Percentiles rank a stretch among this genome's conserved stretches.
Evolutionary conservation across 2,113 vertebrate species (phyloP).

Genomic region (Hoplias malabaricus): DNA sequence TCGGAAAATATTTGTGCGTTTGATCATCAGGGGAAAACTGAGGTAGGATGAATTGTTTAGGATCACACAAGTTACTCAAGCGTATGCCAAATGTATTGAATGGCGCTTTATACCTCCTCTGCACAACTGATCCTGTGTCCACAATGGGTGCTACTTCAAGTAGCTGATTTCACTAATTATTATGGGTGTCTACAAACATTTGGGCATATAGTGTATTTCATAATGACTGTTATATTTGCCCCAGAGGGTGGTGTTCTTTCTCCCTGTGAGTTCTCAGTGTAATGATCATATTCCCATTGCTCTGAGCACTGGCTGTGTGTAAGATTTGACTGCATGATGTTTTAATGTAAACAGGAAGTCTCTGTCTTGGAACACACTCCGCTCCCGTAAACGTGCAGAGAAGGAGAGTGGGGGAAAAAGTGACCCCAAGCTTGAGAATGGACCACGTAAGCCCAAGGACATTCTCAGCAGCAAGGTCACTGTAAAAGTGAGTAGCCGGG

Average conservation of each 20-base stretch:
- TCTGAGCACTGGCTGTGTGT: constrained; percentile 34
- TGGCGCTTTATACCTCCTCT: too few species aligned
- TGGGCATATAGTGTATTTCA: too few species aligned
- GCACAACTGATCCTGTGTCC: too few species aligned
- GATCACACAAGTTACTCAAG: too few species aligned
- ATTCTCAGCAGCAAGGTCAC: constrained; percentile 87
- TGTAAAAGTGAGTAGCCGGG: constrained; percentile 96
- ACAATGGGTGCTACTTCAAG: too few species aligned
- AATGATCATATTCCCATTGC: constrained; percentile 51
- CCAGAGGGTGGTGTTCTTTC: background rate
- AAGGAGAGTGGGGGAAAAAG: constrained; percentile 86
- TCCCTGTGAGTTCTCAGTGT: constrained; percentile 35
- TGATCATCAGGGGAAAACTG: too few species aligned
- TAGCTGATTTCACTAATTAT: too few species aligned
- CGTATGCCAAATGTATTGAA: too few species aligned
- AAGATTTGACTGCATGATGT: constrained; percentile 73
- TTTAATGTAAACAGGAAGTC: constrained; percentile 99
- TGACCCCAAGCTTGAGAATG: constrained; percentile 83
- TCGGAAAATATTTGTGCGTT: too few species aligned
- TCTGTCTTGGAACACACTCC: constrained; percentile 98
- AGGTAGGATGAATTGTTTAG: too few species aligned
- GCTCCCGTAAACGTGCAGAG: constrained; percentile 94
- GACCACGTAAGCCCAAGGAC: constrained; percentile 93
- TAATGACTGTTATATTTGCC: background rate
- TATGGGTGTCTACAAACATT: too few species aligned